Evolutionary conservation across 2,888 invertebrate species (phyloP).

Genomic region (Caenorhabditis sp.): DNA sequence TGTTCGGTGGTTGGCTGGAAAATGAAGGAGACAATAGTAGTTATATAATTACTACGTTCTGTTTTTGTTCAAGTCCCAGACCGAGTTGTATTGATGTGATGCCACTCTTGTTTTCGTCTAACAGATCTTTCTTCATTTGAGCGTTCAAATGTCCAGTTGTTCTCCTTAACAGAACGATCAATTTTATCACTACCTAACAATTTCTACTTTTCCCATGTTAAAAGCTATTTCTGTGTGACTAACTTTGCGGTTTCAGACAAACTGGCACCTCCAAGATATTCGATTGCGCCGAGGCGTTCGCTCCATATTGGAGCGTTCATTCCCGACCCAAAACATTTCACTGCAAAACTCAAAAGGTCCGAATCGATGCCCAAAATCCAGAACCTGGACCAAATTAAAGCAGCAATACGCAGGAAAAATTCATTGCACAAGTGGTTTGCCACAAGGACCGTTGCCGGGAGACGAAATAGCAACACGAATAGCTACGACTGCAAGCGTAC

Average conservation of each 20-base stretch:
- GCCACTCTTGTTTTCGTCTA: conserved; percentile 22
- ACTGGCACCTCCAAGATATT: conserved; percentile 24
- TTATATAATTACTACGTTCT: conserved; percentile 29
- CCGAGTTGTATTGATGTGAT: conserved; percentile 16
- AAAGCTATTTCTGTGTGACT: neutral
- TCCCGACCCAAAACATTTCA: conserved; percentile 35
- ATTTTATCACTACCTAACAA: neutral
- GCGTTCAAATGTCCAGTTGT: conserved; percentile 12
- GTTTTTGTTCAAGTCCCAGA: neutral
- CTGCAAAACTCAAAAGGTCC: conserved; percentile 38
- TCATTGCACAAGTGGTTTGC: conserved; percentile 61
- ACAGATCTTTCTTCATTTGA: neutral
- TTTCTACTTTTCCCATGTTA: neutral
- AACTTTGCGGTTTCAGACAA: conserved; percentile 1
- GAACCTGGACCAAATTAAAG: conserved; percentile 51
- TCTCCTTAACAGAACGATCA: conserved; percentile 7
- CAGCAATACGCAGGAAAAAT: conserved; percentile 41
- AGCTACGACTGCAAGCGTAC: conserved; percentile 54
- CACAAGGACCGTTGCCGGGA: conserved; percentile 49
- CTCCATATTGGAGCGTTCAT: conserved; percentile 46
- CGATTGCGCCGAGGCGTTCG: conserved; percentile 30
- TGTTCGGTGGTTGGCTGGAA: conserved; percentile 25
- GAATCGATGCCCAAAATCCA: conserved; percentile 50
- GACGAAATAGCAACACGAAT: conserved; percentile 55
- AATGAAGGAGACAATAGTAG: conserved; percentile 4